Evolutionary conservation across 92 coral and sea anemone species (phyloP).

Genomic region (Heliopora coerulea): DNA sequence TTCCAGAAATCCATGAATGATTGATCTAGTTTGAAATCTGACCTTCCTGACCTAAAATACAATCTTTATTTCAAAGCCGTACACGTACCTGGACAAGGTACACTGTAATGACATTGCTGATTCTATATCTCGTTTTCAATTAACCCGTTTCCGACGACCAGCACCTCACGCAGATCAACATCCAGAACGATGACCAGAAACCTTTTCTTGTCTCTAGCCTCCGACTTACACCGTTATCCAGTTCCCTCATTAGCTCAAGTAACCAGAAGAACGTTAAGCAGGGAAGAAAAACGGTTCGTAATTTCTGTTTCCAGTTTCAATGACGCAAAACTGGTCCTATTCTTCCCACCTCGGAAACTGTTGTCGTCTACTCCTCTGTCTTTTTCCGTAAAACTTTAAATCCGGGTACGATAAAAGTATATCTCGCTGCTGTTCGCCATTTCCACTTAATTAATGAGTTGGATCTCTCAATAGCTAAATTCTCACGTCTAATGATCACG

Average conservation of each 20-base stretch:
- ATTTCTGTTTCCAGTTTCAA: conserved; percentile 40
- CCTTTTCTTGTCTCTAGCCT: conserved; percentile 40
- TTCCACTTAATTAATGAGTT: conserved; percentile 42
- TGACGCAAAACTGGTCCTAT: background rate
- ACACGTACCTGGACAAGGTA: conserved; percentile 28
- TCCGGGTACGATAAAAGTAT: conserved; percentile 37
- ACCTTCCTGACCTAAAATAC: conserved; percentile 4
- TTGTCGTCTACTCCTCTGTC: background rate
- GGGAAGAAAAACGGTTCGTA: conserved; percentile 48
- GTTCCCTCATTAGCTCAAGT: conserved; percentile 36
- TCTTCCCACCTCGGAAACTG: conserved; percentile 8
- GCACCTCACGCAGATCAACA: conserved; percentile 41
- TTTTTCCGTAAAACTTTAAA: conserved; percentile 6
- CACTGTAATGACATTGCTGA: conserved; percentile 18
- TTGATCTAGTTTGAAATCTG: conserved; percentile 29
- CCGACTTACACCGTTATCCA: conserved; percentile 46
- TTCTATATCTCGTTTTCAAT: conserved; percentile 34
- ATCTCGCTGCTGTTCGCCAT: conserved; percentile 52
- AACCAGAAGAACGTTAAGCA: conserved; percentile 47
- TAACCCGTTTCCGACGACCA: conserved; percentile 4
- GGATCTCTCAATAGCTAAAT: conserved; percentile 34
- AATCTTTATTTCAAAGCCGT: conserved; percentile 22
- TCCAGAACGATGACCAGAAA: conserved; percentile 47
- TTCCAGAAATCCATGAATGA: conserved; percentile 16
- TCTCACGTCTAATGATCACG: conserved; percentile 33